phyloP scores from a whole-genome alignment of 2,888 invertebrate species.

The Cheilosia variabilis region DNA sequence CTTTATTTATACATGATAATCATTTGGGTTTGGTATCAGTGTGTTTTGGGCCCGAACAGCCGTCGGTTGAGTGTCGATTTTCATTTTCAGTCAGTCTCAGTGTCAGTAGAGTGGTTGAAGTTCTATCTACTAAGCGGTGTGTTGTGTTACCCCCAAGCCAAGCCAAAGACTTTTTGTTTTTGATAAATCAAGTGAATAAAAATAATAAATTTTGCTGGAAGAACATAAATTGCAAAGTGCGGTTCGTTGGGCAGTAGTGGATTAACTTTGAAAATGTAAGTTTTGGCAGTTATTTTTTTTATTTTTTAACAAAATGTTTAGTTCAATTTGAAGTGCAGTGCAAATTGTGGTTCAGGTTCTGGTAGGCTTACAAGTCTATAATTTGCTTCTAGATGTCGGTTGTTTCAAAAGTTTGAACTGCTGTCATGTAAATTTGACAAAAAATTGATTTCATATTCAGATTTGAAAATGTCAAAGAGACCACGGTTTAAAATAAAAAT shows the following conservation, averaged over 20 bases:
- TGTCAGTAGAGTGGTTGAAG: slow-evolving; percentile 51
- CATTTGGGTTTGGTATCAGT: slow-evolving; percentile 64
- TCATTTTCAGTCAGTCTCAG: slow-evolving; percentile 59
- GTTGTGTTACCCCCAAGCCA: slow-evolving; percentile 13
- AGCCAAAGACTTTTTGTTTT: neutral
- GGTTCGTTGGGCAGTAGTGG: neutral
- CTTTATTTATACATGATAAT: slow-evolving; percentile 70
- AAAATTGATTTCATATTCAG: too few species aligned
- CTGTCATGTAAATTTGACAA: too few species aligned
- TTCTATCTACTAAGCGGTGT: slow-evolving; percentile 28
- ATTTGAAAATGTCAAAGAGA: too few species aligned
- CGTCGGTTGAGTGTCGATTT: slow-evolving; percentile 58
- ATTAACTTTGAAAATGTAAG: slow-evolving; percentile 40
- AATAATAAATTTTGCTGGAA: neutral
- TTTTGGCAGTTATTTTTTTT: neutral
- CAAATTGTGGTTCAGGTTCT: neutral
- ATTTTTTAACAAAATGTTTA: neutral
- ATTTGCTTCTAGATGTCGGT: too few species aligned
- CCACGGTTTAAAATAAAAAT: too few species aligned
- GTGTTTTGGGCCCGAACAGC: slow-evolving; percentile 59
- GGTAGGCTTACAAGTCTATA: too few species aligned
- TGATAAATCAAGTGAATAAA: neutral
- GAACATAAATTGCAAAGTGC: neutral
- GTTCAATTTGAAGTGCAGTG: neutral
- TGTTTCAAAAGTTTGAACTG: too few species aligned